These are phyloP conservation scores for Eulithis prunata DNA, from an alignment of 2,888 invertebrate species.

Conservation along the genomic window DNA sequence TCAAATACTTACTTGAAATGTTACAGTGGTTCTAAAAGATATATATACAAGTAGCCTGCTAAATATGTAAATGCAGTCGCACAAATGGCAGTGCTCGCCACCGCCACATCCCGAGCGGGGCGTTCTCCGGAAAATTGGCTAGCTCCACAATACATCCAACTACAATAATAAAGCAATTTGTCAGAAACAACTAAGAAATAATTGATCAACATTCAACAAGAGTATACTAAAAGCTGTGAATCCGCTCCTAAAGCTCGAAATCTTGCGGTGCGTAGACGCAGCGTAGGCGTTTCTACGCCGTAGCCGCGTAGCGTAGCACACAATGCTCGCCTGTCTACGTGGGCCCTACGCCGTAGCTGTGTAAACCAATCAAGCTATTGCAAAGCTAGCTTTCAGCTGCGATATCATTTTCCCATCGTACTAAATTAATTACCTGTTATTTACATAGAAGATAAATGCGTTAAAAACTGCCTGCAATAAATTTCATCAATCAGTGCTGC, in stretches of 20 bases:
- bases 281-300: neutral
- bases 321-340: neutral
- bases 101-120: constrained; percentile 51
- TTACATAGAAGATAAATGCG: no score
- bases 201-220: constrained; percentile 33
- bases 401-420: no score
- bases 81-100: constrained; percentile 45
- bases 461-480: no score
- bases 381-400: neutral
- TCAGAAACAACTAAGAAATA: constrained; percentile 25
- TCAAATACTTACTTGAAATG: no score
- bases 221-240: neutral
- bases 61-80: constrained; percentile 5
- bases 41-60: neutral
- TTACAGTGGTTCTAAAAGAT: no score
- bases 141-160: constrained; percentile 46
- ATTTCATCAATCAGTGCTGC: no score
- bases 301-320: neutral
- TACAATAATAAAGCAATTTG: constrained; percentile 35
- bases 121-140: constrained; percentile 79
- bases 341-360: neutral
- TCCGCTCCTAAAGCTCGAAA: no score
- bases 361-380: neutral
- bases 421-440: no score
- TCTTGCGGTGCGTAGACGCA: neutral